Base-by-base conservation (phyloP, 2,797 vertebrate genomes). In the Cossypha heuglini region DNA sequence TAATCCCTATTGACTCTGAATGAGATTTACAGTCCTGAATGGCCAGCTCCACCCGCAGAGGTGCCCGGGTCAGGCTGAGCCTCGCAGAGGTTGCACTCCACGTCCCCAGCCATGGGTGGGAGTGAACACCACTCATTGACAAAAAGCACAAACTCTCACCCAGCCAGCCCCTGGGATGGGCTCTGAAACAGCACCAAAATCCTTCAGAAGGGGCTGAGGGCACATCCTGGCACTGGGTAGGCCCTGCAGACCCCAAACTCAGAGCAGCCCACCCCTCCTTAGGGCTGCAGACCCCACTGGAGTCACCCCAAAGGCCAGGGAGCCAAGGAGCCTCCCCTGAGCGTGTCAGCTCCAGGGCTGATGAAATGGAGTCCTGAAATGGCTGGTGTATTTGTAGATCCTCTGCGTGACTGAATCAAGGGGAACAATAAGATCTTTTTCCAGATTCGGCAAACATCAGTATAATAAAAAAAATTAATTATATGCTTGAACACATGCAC, bases 381-480 rank as follows among this genome's bases (percentile, higher is more conserved):
- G 89, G 89, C 84, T 94, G 92, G 75, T 46, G 91, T 77, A 92
- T 80, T 72, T 80, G 89, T 49, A 78, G 92, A 88, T 91, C 88
- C 81, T 48, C 52, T 74, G 93, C 87, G 48, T 96, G 97, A 97
- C 97, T 97, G 93, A 96, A 96, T 63, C 49, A 8, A 76, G 96
- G 94, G 94, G 90, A 96, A 93, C 93, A 96, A 78, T 69, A 40
- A 57, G 29, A 95, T 97, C 96, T 93, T 97, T 97, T 96, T 94
- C 95, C 87, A 97, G 97, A 97, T 93, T 94, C 87, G 72, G 85
- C 92, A 96, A 97, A 94, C 96, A 96, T 88, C 52, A 69, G 97
- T 96, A 88, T 95, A 96, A 96, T 96, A 94, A 97, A 95, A 97
- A 90, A 97, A 96, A 96, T 93, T 96, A 97, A 97, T 97, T 96